Evolutionary conservation across 2,888 invertebrate species (phyloP).

Genomic region (Hyposoter dolosus): DNA sequence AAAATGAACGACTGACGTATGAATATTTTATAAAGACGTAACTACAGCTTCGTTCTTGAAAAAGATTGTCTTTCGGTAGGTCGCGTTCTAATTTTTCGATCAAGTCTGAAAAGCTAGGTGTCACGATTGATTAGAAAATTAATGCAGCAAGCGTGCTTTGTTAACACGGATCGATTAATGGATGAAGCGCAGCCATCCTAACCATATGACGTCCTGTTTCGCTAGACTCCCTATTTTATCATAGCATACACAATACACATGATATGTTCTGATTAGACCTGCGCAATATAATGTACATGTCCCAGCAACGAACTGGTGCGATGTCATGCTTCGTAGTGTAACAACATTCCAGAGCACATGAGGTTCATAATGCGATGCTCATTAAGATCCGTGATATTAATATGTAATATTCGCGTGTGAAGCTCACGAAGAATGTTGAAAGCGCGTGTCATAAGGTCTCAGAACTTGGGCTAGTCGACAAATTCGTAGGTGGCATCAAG

Average conservation of each 20-base stretch:
- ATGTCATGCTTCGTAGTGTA: constrained; percentile 38
- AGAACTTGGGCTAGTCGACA: neutral
- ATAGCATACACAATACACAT: neutral
- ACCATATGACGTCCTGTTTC: constrained; percentile 14
- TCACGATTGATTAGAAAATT: neutral
- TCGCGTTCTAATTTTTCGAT: neutral
- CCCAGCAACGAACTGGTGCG: constrained; percentile 44
- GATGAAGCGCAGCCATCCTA: neutral
- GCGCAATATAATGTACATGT: constrained; percentile 11
- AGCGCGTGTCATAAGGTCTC: neutral
- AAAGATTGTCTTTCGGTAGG: neutral
- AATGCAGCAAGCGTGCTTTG: neutral
- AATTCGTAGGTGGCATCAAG: neutral
- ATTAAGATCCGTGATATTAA: constrained; percentile 34
- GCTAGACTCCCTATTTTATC: constrained; percentile 33
- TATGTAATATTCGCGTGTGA: constrained; percentile 2
- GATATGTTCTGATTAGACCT: constrained; percentile 7
- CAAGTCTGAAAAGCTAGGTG: neutral
- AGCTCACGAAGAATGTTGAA: constrained; percentile 19
- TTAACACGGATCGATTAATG: neutral
- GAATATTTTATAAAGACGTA: neutral
- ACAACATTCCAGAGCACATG: constrained; percentile 50
- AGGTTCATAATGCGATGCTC: constrained; percentile 33
- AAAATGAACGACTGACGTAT: neutral
- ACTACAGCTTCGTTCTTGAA: neutral